These are phyloP conservation scores for Stenurella melanura DNA, from an alignment of 2,888 invertebrate genomes.

Conservation along the genomic window DNA sequence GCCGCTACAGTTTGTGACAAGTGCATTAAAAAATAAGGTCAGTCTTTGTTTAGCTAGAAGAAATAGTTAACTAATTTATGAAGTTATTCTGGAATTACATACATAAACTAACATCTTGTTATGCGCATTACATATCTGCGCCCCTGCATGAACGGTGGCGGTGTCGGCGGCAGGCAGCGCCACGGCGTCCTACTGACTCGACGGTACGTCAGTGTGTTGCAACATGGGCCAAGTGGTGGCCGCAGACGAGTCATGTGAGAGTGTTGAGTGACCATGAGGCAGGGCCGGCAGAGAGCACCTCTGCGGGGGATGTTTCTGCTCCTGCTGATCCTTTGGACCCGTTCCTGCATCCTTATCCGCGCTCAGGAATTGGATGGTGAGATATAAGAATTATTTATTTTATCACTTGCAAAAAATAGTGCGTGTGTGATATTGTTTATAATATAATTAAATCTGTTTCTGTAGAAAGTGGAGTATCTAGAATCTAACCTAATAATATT, in stretches of 20 bases:
- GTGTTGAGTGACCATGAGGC: constrained; percentile 68
- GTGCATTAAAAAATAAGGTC: neutral
- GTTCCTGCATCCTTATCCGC: constrained; percentile 58
- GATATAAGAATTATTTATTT: constrained; percentile 9
- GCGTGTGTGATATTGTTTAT: too few relatives aligned
- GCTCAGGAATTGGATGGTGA: constrained; percentile 64
- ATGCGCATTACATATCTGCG: constrained; percentile 53
- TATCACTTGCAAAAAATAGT: neutral
- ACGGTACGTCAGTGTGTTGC: constrained; percentile 63
- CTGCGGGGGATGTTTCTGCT: constrained; percentile 67
- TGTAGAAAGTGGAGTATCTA: too few relatives aligned
- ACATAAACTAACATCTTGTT: constrained; percentile 16
- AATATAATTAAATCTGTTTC: too few relatives aligned
- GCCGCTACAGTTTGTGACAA: neutral
- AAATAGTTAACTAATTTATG: constrained; percentile 4
- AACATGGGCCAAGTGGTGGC: constrained; percentile 60
- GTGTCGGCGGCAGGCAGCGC: constrained; percentile 44
- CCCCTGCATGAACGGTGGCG: constrained; percentile 49
- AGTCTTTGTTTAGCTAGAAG: neutral
- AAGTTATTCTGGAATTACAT: neutral
- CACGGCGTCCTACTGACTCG: constrained; percentile 39
- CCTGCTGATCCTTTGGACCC: constrained; percentile 63
- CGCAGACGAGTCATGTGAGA: constrained; percentile 60
- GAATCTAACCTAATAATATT: too few relatives aligned
- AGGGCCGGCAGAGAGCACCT: constrained; percentile 68